Evolutionary conservation across 1,140 invertebrate genomes (phyloP).

Genomic region (Musca vetustissima): DNA sequence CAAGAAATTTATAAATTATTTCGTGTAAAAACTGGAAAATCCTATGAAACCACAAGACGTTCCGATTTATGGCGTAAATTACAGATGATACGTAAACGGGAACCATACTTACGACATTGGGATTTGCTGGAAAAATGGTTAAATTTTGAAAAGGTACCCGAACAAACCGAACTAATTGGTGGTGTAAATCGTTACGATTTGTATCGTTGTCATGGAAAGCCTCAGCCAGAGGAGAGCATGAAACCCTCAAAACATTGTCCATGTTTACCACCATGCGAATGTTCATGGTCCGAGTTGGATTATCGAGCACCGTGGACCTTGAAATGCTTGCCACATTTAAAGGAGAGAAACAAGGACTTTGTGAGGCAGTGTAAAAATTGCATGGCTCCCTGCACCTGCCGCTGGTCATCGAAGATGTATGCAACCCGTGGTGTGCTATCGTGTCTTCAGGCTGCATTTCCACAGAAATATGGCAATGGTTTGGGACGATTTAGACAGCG

Average conservation of each 20-base stretch:
- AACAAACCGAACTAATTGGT: conserved; percentile 13
- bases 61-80: conserved; percentile 43
- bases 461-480: conserved; percentile 6
- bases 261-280: conserved; percentile 22
- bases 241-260: not conserved
- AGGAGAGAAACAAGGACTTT: not conserved
- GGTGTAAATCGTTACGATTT: not conserved
- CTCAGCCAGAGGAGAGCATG: not conserved
- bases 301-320: conserved; percentile 1
- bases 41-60: conserved; percentile 41
- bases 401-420: conserved; percentile 13
- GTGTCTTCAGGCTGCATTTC: conserved; percentile 5
- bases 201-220: not conserved
- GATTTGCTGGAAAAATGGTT: conserved; percentile 26
- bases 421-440: not conserved
- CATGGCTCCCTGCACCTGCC: conserved; percentile 24
- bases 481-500: not conserved
- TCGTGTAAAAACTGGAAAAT: conserved; percentile 36
- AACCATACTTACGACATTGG: conserved; percentile 10
- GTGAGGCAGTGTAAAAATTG: not conserved
- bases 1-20: conserved; percentile 45
- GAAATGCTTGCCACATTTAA: conserved; percentile 11
- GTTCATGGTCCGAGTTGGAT: conserved; percentile 6
- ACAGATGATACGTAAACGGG: conserved; percentile 23
- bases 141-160: not conserved